A percentile compares a stretch with the other conserved stretches of the same genome.
Evolutionary conservation across 2,888 invertebrate genomes (phyloP).

Genomic region (Molorchus minor): DNA sequence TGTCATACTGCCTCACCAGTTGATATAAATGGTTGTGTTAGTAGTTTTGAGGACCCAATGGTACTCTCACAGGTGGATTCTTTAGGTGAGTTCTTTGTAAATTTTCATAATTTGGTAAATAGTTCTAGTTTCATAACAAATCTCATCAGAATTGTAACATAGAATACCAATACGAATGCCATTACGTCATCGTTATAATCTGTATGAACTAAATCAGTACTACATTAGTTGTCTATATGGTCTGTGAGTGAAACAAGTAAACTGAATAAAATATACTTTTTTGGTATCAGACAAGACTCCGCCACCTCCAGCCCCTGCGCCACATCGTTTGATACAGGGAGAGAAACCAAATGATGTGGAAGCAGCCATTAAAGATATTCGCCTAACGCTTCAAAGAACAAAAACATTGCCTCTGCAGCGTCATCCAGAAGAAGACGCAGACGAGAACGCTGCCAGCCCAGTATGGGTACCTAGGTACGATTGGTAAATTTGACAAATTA

Average conservation of each 20-base stretch:
- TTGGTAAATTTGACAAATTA: conserved; percentile 26
- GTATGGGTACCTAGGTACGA: conserved; percentile 75
- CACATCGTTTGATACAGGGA: conserved; percentile 68
- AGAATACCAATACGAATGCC: too few relatives aligned
- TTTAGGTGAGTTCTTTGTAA: conserved; percentile 49
- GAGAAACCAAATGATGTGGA: conserved; percentile 62
- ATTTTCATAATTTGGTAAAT: too few relatives aligned
- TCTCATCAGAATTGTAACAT: too few relatives aligned
- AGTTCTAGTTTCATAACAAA: too few relatives aligned
- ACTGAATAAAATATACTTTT: too few relatives aligned
- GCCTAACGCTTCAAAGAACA: conserved; percentile 79
- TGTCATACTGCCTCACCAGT: conserved; percentile 56
- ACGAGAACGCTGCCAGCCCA: conserved; percentile 68
- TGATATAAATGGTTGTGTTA: conserved; percentile 58
- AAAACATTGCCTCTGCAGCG: conserved; percentile 70
- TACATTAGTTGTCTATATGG: too few relatives aligned
- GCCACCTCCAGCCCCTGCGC: conserved; percentile 80
- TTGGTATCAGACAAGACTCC: conserved; percentile 67
- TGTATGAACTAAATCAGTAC: too few relatives aligned
- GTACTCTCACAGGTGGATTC: conserved; percentile 57
- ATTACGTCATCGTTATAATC: too few relatives aligned
- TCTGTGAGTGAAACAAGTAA: too few relatives aligned
- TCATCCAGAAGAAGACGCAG: conserved; percentile 60
- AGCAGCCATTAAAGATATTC: conserved; percentile 84
- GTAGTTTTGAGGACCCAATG: conserved; percentile 57